A percentile compares a stretch with the other conserved stretches of the same genome.
Conservation (phyloP, 2,113 vertebrate species). For the Nothocercus julius region DNA sequence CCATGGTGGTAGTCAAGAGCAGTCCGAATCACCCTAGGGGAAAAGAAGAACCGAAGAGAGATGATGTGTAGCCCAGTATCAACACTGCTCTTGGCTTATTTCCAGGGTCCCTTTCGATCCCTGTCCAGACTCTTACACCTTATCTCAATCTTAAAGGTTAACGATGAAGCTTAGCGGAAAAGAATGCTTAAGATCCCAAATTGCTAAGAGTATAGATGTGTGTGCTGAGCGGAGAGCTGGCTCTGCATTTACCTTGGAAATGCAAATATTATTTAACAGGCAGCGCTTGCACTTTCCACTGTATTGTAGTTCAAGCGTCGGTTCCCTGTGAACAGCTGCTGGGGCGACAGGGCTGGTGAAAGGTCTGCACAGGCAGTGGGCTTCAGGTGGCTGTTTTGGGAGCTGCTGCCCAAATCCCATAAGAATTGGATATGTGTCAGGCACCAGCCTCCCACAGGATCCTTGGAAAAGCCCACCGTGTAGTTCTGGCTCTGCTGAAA, state of each 20-base stretch:
- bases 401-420: not conserved
- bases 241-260: constrained; percentile 28
- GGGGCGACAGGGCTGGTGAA: not conserved
- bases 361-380: accelerated
- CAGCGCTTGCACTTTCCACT: not conserved
- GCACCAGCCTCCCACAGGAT: accelerated
- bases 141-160: constrained; percentile 69
- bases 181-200: not conserved
- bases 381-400: not conserved
- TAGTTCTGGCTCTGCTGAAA: not conserved
- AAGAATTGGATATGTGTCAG: not conserved
- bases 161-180: constrained; percentile 35
- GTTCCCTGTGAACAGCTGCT: not conserved
- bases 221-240: not conserved
- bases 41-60: constrained; percentile 23
- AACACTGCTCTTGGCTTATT: constrained; percentile 38
- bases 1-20: constrained; percentile 62
- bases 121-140: constrained; percentile 13
- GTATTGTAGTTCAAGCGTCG: accelerated
- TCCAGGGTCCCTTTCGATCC: constrained; percentile 41
- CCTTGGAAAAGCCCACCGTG: not conserved
- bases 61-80: constrained; percentile 51
- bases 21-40: constrained; percentile 57
- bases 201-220: constrained; percentile 12
- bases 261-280: constrained; percentile 35